phyloP scores from a whole-genome alignment of 2,888 invertebrate species.

The Xylophagus ater region DNA sequence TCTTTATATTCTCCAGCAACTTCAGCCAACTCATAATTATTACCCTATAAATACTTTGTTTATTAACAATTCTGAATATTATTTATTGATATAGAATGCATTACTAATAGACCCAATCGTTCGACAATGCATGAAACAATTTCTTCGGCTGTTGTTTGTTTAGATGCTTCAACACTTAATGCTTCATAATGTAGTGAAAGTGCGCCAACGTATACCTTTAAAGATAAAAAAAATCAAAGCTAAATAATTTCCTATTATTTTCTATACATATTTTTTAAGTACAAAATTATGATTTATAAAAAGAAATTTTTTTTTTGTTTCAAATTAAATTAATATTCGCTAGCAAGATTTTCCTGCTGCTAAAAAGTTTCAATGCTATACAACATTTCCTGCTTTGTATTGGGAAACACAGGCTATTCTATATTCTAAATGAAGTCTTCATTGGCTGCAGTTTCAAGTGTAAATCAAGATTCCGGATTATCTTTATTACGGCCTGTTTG shows the following conservation, averaged over 20 bases:
- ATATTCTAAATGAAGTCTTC: too few species aligned
- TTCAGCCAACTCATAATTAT: conserved; percentile 74
- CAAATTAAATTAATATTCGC: too few species aligned
- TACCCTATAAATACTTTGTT: conserved; percentile 36
- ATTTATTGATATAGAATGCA: conserved; percentile 26
- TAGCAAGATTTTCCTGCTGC: too few species aligned
- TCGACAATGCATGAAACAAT: conserved; percentile 83
- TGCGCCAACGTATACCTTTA: conserved; percentile 79
- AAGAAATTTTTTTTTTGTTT: too few species aligned
- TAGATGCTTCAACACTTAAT: conserved; percentile 80
- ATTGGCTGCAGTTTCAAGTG: too few species aligned
- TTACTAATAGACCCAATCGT: conserved; percentile 49
- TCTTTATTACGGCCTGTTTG: too few species aligned
- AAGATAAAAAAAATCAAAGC: conserved; percentile 6
- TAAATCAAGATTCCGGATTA: too few species aligned
- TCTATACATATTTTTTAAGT: neutral
- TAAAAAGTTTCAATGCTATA: too few species aligned
- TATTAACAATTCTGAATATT: neutral
- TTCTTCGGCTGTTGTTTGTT: conserved; percentile 84
- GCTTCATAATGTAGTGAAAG: conserved; percentile 81
- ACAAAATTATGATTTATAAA: neutral
- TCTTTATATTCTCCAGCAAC: conserved; percentile 86
- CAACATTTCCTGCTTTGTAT: too few species aligned
- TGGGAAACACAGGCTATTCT: too few species aligned
- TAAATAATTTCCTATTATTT: neutral